Base-by-base conservation (phyloP, 2,113 vertebrate species). In the Sceloporus undulatus region DNA sequence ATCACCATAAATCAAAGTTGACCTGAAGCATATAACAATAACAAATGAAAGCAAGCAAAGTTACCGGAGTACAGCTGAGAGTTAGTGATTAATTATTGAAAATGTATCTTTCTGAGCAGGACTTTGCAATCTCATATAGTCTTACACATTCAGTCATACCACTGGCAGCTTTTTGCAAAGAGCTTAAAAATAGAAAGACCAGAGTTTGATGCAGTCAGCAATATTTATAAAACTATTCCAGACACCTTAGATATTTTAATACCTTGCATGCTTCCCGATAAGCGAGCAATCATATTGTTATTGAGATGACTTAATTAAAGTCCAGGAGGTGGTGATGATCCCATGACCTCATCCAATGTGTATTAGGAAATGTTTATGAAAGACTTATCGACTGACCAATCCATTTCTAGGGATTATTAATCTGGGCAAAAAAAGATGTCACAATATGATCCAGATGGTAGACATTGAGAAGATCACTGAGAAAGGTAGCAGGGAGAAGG, bases 391-490 rank as follows among this genome's bases (percentile, higher is more conserved):
- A 34, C 88, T 40, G 80, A 75, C 23, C 82, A 16, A 18, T 59
- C 16, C 52, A 3, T 84, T 90, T 83, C n/a, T 3, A 87, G 73
- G 52, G 71, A 87, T 66, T 65, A 82, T 91, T 88, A 91, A 88
- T 90, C 75, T 65, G 79, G 85, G 27, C 9, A n/a, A 34, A 21
- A 21, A 40, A 38, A 23, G 66, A 65, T 90, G 90, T 89, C 56
- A 89, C 80, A 87, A 90, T 92, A 8, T 59, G 38, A 91, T 80
- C 85, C 34, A 84, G 42, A n/a, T 85, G 90, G 34, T 75, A 6
- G 40, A 74, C 29, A 19, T 23, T n/a, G 29, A 54, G 42, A 82
- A 66, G 34, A 66, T 40, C 13, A 16, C 25, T 48, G 40, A 40
- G 74, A 38, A 82, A 54, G n/a, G 2, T 34, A 21, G n/a, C 9